Evolutionary conservation across 2,113 vertebrate genomes (phyloP), one percentile per base, ranked within the genome.

Genomic region (Electrona antarctica): DNA sequence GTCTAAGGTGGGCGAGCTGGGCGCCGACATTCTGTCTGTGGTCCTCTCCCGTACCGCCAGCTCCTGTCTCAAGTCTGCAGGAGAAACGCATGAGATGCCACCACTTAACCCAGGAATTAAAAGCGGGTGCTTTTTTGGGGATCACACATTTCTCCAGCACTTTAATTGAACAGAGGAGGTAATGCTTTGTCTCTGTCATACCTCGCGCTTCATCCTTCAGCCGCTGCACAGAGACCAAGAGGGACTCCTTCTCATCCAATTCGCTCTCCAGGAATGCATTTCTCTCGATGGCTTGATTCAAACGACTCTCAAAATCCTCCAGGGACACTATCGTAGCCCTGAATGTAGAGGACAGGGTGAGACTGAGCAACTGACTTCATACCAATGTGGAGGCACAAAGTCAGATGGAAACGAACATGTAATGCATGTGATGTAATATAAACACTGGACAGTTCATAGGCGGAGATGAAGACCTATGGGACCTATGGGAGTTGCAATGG

Each of bases 231-330:
- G 98, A 99, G 7, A 97, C 97, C 56, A 99, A 89, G 62, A 99
- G 86, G 0, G 96, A 98, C 81, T 99, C 97, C 79, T 99, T 99
- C 91, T 99, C 98, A 76, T 99, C 98, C 83, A 99, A 93, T 70
- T 99, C 97, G 33, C 97, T 99, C 90, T 99, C 97, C 85, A 99
- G 93, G 90, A 99, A 99, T 0, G 98, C 98, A 61, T 99, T 99
- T 87, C 98, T 94, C 89, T 99, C 98, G 64, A 99, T 99, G 73
- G 97, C 97, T 88, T 98, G 97, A 92, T 99, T 99, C 78, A 99
- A 90, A 81, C 97, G 95, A 80, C 96, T 95, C 87, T 99, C 98
- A 88, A 99, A 99, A 91, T 99, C 98, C 91, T 99, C 98, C 77
- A 99, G 91, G 13, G 98, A 99, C 85, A 99, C 97, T 81, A 99